Conservation (phyloP, 2,888 invertebrate genomes). For the Alsophila aescularia region DNA sequence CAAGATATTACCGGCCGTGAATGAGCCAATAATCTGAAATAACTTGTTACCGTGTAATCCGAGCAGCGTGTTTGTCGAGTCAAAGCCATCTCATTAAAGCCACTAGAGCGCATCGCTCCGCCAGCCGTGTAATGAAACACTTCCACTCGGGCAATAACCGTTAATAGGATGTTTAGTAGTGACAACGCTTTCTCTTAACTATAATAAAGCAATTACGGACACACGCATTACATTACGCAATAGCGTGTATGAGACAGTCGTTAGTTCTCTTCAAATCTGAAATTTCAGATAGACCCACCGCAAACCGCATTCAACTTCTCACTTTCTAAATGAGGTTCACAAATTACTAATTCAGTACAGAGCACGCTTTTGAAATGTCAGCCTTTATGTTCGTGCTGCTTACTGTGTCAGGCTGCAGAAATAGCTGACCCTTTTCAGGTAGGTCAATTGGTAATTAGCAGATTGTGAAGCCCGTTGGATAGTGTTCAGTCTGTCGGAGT, state of each 20-base stretch:
- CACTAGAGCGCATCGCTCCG: conserved; percentile 69
- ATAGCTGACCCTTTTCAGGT: conserved; percentile 21
- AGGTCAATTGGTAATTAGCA: conserved; percentile 23
- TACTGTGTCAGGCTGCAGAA: conserved; percentile 8
- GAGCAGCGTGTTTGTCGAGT: conserved; percentile 55
- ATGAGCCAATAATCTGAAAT: conserved; percentile 49
- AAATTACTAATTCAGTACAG: conserved; percentile 44
- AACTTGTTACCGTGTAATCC: conserved; percentile 52
- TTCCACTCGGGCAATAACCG: conserved; percentile 78
- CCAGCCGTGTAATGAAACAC: conserved; percentile 80
- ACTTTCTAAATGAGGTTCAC: conserved; percentile 51
- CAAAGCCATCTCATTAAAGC: conserved; percentile 70
- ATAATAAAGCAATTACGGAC: conserved; percentile 57
- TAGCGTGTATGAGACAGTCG: conserved; percentile 33
- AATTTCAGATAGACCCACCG: conserved; percentile 35
- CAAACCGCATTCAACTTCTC: conserved; percentile 48
- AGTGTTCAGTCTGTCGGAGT: conserved; percentile 16
- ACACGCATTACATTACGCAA: conserved; percentile 38
- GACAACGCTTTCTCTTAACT: conserved; percentile 68
- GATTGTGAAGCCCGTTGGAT: conserved; percentile 4
- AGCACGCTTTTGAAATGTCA: conserved; percentile 55
- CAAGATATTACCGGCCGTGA: conserved; percentile 33
- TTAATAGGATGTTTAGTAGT: conserved; percentile 69
- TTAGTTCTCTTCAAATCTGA: conserved; percentile 27
- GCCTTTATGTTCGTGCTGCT: conserved; percentile 45